Conservation (phyloP, 2,888 invertebrate species). For the Lithophane semibrunnea region DNA sequence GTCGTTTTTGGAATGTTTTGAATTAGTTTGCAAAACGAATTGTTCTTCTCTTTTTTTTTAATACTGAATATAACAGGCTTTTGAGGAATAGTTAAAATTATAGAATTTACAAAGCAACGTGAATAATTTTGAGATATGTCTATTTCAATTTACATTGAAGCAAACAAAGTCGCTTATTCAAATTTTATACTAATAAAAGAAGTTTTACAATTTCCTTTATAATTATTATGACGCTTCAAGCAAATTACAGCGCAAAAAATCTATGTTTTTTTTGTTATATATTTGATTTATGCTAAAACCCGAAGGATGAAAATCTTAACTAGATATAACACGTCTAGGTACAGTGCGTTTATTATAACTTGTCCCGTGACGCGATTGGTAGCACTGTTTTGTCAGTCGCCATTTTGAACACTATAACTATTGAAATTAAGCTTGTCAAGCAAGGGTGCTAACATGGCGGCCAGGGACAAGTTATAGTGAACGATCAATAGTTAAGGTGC, state of each 20-base stretch:
- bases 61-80: conserved; percentile 44
- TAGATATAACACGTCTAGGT: background rate
- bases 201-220: background rate
- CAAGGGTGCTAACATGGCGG: too few species aligned
- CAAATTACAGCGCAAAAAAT: background rate
- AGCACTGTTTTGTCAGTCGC: too few species aligned
- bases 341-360: too few species aligned
- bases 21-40: conserved; percentile 21
- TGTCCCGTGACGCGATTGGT: too few species aligned
- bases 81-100: background rate
- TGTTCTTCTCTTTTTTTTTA: background rate
- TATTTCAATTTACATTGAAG: background rate
- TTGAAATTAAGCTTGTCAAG: too few species aligned
- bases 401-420: too few species aligned
- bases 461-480: too few species aligned
- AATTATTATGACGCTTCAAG: background rate
- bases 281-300: background rate
- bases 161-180: background rate
- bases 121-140: background rate
- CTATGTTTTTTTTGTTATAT: background rate
- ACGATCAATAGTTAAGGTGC: background rate
- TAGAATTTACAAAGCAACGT: background rate
- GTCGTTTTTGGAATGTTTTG: conserved; percentile 58
- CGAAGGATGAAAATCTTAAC: background rate
- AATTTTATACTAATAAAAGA: background rate